Evolutionary conservation across 2,888 invertebrate genomes (phyloP), one percentile per base, ranked within the genome.

Genomic region (Oxystoma pomonae): DNA sequence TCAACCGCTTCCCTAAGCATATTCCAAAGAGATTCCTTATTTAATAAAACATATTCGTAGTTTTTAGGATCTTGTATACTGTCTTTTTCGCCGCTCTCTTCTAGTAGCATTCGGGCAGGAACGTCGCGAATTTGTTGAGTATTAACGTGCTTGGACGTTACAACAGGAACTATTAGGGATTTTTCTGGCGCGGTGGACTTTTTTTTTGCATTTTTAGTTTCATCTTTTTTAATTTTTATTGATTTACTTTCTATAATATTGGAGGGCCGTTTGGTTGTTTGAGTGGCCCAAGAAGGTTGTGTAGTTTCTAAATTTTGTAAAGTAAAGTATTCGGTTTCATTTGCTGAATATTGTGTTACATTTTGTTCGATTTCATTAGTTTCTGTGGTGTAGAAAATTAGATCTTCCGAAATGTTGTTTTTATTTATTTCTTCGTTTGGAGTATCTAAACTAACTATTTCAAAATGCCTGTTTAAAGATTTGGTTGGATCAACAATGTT

Each of bases 21-120:
- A 60, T 85, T 85, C 87, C 87, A 87, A 55, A 87, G 76, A 64
- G 83, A 83, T 66, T 86, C 85, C 72, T 85, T 85, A 70, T 87
- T 84, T 60, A 86, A 74, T 62, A 87, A 82, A 67, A 86, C 82
- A 68, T 83, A 85, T 58, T 83, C 82, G 70, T 83, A 83, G 71
- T 82, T 84, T 69, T 80, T 80, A 21, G 73, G 73, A 66, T 79
- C 77, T 1, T 77, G 77, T 56, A 62, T 62, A 21, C 65, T 64
- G 60, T 69, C 60, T 7, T 71, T 70, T n/a, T 73, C 70, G 1
- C 68, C 67, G 1, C 63, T 63, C 16, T 65, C 63, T 52, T 55
- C 49, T 63, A 19, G 62, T 57, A 17, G 62, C 58, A 58, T 65
- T 65, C 21, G 5, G 5, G 58, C 59, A 5, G 70, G 69, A 51